These are phyloP conservation scores for Dorcus parallelipipedus DNA, from an alignment of 2,888 invertebrate species.

Conservation along the genomic window DNA sequence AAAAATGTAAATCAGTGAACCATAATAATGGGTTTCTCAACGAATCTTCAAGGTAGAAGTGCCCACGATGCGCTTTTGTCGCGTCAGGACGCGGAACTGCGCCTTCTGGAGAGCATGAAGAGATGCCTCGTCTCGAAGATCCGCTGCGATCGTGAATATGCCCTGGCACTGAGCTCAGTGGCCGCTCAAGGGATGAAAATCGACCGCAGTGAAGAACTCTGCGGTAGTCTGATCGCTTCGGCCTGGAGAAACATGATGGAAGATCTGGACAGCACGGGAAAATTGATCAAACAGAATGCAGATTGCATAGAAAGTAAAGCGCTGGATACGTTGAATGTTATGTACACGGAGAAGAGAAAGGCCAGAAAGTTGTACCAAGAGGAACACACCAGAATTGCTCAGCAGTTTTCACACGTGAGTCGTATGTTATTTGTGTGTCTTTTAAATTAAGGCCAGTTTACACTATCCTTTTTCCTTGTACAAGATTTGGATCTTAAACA, in stretches of 20 bases:
- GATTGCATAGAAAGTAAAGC: slow-evolving; percentile 81
- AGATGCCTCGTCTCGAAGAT: slow-evolving; percentile 82
- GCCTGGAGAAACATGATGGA: slow-evolving; percentile 86
- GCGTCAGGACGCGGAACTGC: slow-evolving; percentile 89
- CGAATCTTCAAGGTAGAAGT: slow-evolving; percentile 79
- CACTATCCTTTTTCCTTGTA: no score
- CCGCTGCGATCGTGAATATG: slow-evolving; percentile 90
- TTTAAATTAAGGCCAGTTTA: slow-evolving; percentile 15
- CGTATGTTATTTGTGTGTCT: slow-evolving; percentile 18
- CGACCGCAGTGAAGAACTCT: slow-evolving; percentile 71
- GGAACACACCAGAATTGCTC: slow-evolving; percentile 79
- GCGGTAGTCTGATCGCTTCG: slow-evolving; percentile 65
- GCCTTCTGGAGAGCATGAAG: slow-evolving; percentile 88
- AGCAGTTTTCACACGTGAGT: slow-evolving; percentile 76
- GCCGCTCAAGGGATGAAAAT: slow-evolving; percentile 81
- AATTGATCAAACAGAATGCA: slow-evolving; percentile 78
- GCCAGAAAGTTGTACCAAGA: slow-evolving; percentile 85
- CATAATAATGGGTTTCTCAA: slow-evolving; percentile 74
- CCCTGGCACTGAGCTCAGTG: slow-evolving; percentile 75
- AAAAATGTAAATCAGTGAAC: no score
- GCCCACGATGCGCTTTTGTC: slow-evolving; percentile 89
- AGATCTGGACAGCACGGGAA: slow-evolving; percentile 82
- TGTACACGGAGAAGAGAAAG: slow-evolving; percentile 84
- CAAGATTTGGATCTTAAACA: background rate
- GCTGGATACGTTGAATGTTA: slow-evolving; percentile 72